phyloP scores from a whole-genome alignment of 2,797 vertebrate genomes.

The Pantherophis vulpinus region DNA sequence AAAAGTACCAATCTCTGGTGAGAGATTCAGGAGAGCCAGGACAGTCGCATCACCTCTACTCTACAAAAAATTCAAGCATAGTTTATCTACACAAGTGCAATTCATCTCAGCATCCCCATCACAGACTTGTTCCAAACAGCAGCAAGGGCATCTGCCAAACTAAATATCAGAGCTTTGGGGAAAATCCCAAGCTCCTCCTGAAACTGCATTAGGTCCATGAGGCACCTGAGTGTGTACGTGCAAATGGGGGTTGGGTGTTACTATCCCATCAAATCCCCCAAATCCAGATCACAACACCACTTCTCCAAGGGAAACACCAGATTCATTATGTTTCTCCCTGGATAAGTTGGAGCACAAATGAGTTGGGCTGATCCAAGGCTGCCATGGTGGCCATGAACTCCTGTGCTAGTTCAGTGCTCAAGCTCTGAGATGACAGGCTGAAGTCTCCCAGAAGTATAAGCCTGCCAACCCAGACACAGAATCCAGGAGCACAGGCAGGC shows the following conservation, averaged over 20 bases:
- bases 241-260: no score
- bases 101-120: neutral
- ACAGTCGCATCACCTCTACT: neutral
- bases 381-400: neutral
- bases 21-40: neutral
- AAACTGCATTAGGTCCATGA: neutral
- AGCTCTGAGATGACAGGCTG: neutral
- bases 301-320: neutral
- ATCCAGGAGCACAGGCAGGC: neutral
- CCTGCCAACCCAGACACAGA: neutral
- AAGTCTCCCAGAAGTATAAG: neutral
- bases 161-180: neutral
- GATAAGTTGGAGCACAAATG: neutral
- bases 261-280: neutral
- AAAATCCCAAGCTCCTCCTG: neutral
- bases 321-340: neutral
- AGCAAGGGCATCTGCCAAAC: neutral
- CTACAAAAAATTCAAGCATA: neutral
- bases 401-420: neutral
- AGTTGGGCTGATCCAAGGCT: neutral
- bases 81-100: neutral
- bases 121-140: neutral
- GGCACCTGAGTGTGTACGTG: neutral
- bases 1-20: neutral
- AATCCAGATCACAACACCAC: neutral